Percentiles rank a stretch among this genome's conserved stretches.
Conservation (phyloP, 2,888 invertebrate genomes). For the Caenorhabditis imperialis region DNA sequence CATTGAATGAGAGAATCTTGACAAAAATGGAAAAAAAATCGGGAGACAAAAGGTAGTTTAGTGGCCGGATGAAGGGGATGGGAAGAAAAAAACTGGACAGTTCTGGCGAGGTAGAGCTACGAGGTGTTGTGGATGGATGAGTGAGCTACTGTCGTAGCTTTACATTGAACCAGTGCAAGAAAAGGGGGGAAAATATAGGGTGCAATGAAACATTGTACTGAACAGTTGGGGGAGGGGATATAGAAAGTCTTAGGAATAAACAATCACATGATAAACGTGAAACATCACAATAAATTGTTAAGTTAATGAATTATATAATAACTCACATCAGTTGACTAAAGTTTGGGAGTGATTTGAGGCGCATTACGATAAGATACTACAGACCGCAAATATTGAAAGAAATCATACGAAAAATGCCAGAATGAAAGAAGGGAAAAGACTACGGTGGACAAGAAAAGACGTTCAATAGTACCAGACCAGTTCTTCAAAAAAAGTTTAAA, state of each 20-base stretch:
- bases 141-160: constrained; percentile 45
- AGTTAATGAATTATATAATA: background rate
- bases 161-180: constrained; percentile 41
- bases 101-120: constrained; percentile 20
- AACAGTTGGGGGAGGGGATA: background rate
- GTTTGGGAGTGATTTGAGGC: constrained; percentile 17
- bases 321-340: no score
- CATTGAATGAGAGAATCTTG: background rate
- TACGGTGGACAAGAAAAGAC: constrained; percentile 16
- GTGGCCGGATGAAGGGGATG: constrained; percentile 14
- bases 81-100: background rate
- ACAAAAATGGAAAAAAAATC: background rate
- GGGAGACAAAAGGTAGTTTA: constrained; percentile 5
- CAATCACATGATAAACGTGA: constrained; percentile 37
- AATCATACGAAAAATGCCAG: constrained; percentile 44
- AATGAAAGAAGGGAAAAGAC: constrained; percentile 10
- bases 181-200: constrained; percentile 5
- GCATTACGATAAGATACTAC: constrained; percentile 24
- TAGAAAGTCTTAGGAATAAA: constrained; percentile 13
- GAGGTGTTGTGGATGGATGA: constrained; percentile 18
- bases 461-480: constrained; percentile 39
- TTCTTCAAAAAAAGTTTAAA: constrained; percentile 35
- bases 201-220: constrained; percentile 26
- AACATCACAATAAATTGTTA: constrained; percentile 37
- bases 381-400: constrained; percentile 44